Percentiles rank a stretch among this genome's conserved stretches.
Conservation (phyloP, 2,113 vertebrate species). For the Panthera uncia region DNA sequence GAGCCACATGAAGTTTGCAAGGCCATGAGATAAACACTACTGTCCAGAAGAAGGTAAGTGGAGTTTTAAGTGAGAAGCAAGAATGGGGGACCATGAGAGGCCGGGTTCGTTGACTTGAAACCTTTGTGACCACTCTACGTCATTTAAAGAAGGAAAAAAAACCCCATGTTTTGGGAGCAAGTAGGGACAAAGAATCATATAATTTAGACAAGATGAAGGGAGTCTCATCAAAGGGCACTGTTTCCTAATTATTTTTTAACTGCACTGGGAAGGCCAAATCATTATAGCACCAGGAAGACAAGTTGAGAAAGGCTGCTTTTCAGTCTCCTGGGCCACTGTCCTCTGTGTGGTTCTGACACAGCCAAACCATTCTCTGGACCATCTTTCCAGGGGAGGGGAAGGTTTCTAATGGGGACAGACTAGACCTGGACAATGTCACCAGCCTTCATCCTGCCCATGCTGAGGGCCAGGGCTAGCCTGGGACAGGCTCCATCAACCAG, state of each 20-base stretch:
- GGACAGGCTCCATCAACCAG: not conserved
- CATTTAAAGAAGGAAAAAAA: not conserved
- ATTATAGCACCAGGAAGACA: accelerated
- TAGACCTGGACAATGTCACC: not conserved
- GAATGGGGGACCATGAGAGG: not conserved
- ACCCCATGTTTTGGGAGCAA: not conserved
- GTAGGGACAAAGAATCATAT: not conserved
- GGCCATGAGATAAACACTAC: not conserved
- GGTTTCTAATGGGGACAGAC: not conserved
- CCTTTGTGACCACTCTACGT: not conserved
- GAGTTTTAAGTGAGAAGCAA: not conserved
- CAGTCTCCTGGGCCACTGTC: not conserved
- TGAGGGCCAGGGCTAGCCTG: not conserved
- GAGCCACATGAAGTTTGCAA: not conserved
- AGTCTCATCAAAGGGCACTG: not conserved
- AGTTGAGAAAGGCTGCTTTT: not conserved
- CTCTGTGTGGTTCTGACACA: not conserved
- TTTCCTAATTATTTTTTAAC: not conserved
- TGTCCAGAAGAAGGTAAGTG: not conserved
- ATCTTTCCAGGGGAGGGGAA: not conserved
- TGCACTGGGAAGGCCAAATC: not conserved
- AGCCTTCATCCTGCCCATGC: not conserved
- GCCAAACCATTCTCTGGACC: not conserved
- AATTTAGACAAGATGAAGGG: constrained; percentile 9
- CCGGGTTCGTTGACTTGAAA: not conserved